phyloP scores from a whole-genome alignment of 2,113 vertebrate genomes.

The Zonotrichia leucophrys region DNA sequence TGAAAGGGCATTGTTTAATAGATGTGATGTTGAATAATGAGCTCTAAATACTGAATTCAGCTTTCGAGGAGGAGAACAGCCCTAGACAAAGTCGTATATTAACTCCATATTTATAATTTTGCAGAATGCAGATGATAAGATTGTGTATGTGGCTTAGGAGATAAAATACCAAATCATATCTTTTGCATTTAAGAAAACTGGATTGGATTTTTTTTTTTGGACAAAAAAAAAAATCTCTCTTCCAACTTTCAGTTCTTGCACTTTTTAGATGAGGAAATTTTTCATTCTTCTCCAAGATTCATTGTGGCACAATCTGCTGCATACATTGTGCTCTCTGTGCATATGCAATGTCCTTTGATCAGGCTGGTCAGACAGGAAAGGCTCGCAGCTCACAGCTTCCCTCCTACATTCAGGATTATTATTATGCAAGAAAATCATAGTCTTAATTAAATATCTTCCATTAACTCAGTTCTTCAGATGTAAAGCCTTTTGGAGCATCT shows the following conservation, averaged over 20 bases:
- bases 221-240: slow-evolving; percentile 37
- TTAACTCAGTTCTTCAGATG: slow-evolving; percentile 19
- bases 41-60: slow-evolving; percentile 66
- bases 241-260: not conserved
- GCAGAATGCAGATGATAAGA: slow-evolving; percentile 65
- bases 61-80: slow-evolving; percentile 50
- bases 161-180: slow-evolving; percentile 23
- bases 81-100: slow-evolving; percentile 65
- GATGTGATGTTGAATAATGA: slow-evolving; percentile 61
- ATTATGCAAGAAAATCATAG: slow-evolving; percentile 4
- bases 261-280: not conserved
- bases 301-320: slow-evolving; percentile 32
- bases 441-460: slow-evolving; percentile 51
- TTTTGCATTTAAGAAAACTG: slow-evolving; percentile 15
- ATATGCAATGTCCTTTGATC: slow-evolving; percentile 41
- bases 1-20: slow-evolving; percentile 70
- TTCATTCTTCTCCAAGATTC: slow-evolving; percentile 7
- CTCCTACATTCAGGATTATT: not conserved
- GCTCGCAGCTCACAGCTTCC: not conserved
- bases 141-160: not conserved
- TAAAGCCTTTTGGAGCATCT: not conserved
- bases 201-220: not conserved
- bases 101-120: slow-evolving; percentile 66
- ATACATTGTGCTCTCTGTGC: not conserved
- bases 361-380: not conserved